A percentile compares a stretch with the other conserved stretches of the same genome.
Conservation (phyloP, 1,140 invertebrate species). For the Pararge aegeria region DNA sequence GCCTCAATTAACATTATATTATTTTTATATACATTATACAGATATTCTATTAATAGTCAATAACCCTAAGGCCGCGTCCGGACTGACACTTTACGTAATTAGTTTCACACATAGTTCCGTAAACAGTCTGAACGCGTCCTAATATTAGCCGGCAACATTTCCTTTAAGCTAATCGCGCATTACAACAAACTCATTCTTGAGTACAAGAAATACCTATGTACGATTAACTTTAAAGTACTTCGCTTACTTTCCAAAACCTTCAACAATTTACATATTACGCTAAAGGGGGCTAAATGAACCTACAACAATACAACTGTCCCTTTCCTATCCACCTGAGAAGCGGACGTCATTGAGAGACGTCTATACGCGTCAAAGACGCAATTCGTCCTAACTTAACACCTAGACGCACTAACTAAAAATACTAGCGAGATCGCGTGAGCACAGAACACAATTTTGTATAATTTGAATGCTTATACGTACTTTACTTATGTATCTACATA, state of each 20-base stretch:
- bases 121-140: background rate
- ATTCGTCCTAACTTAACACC: conserved; percentile 67
- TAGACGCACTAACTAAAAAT: conserved; percentile 75
- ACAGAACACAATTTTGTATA: conserved; percentile 70
- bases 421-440: conserved; percentile 78
- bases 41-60: background rate
- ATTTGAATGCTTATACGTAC: background rate
- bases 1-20: no score
- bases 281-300: conserved; percentile 26
- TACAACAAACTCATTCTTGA: no score
- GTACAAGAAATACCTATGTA: no score
- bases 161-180: background rate
- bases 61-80: background rate
- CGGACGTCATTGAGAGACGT: conserved; percentile 6
- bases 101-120: background rate
- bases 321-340: conserved; percentile 15
- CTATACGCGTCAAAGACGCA: conserved; percentile 37
- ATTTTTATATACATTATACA: conserved; percentile 5
- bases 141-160: conserved; percentile 9
- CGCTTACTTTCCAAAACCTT: conserved; percentile 15
- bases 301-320: conserved; percentile 23
- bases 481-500: no score
- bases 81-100: background rate
- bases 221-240: conserved; percentile 16
- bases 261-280: conserved; percentile 16